phyloP scores from a whole-genome alignment of 2,113 vertebrate genomes.

The Bufo gargarizans region DNA sequence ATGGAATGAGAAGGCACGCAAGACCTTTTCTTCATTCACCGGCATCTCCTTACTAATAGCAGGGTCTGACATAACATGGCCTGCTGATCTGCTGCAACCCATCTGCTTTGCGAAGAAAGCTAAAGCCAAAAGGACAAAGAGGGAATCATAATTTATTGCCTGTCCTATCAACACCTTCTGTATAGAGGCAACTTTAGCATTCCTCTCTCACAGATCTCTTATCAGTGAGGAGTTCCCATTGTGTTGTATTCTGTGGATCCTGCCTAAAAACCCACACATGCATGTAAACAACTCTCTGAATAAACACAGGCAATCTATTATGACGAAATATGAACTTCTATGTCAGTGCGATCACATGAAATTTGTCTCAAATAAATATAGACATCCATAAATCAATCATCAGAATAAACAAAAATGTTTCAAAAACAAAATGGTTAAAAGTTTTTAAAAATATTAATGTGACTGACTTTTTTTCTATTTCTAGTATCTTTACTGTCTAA shows the following conservation, averaged over 20 bases:
- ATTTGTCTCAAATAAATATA: neutral
- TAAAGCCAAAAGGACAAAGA: slow-evolving; percentile 53
- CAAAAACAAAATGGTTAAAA: neutral
- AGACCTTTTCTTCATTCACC: slow-evolving; percentile 40
- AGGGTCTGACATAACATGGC: slow-evolving; percentile 55
- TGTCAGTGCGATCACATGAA: neutral
- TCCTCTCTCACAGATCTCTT: slow-evolving; percentile 44
- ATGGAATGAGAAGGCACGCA: slow-evolving; percentile 28
- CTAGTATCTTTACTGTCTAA: neutral
- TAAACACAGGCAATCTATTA: neutral
- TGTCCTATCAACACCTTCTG: slow-evolving; percentile 46
- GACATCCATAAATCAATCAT: neutral
- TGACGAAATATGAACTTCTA: neutral
- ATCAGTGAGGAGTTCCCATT: slow-evolving; percentile 14
- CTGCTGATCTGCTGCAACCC: slow-evolving; percentile 50
- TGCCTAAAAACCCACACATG: neutral
- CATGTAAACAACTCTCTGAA: neutral
- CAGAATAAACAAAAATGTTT: neutral
- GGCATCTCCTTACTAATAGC: slow-evolving; percentile 50
- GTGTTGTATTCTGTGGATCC: slow-evolving; percentile 13
- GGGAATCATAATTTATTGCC: slow-evolving; percentile 52
- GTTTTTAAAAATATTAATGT: neutral
- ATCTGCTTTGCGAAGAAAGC: slow-evolving; percentile 48
- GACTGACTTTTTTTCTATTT: neutral
- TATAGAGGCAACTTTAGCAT: slow-evolving; percentile 30